Conservation (phyloP, 2,797 vertebrate genomes). For the Cynodonichthys magdalenae region DNA sequence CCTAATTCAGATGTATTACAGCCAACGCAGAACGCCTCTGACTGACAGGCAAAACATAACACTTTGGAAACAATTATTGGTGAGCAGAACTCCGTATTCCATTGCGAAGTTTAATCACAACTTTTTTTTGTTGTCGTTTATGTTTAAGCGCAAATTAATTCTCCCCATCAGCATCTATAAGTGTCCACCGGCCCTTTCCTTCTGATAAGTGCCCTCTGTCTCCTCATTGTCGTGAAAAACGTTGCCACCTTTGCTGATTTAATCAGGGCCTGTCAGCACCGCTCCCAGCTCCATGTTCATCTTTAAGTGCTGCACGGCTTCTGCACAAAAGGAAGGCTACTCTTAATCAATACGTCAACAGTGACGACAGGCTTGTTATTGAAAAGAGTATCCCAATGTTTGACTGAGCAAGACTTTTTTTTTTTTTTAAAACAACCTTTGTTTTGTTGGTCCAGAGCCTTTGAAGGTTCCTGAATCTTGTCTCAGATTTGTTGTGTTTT, state of each 20-base stretch:
- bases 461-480: not conserved
- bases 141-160: conserved; percentile 45
- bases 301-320: conserved; percentile 44
- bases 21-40: conserved; percentile 57
- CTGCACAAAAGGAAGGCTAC: conserved; percentile 54
- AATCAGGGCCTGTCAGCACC: conserved; percentile 66
- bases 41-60: conserved; percentile 69
- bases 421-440: not conserved
- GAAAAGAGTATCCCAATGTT: conserved; percentile 32
- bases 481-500: no score
- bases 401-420: not conserved
- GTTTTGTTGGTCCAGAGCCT: not conserved
- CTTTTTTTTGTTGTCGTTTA: conserved; percentile 11
- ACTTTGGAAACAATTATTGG: conserved; percentile 66
- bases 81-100: conserved; percentile 24
- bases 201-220: conserved; percentile 58
- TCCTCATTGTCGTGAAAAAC: conserved; percentile 68
- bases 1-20: conserved; percentile 82
- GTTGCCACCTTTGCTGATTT: conserved; percentile 61
- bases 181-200: conserved; percentile 11
- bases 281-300: conserved; percentile 64
- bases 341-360: conserved; percentile 67
- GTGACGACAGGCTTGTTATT: conserved; percentile 58
- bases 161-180: conserved; percentile 46
- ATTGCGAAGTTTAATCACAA: conserved; percentile 49